Percentiles rank a stretch among this genome's conserved stretches.
These are phyloP conservation scores for Exocentrus adspersus DNA, from an alignment of 2,888 invertebrate genomes.

Conservation along the genomic window DNA sequence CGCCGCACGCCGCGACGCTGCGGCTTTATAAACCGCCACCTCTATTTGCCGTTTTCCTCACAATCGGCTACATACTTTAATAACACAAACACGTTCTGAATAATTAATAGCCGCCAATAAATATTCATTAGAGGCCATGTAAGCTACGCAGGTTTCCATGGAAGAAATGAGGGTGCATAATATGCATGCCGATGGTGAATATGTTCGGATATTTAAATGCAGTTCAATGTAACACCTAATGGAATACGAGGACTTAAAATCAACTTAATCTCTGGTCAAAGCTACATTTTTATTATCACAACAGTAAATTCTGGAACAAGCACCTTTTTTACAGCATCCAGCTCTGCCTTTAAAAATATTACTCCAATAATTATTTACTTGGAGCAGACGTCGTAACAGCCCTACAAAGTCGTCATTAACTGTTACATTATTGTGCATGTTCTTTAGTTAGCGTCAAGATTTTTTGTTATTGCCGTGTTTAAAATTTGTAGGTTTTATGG, in stretches of 20 bases:
- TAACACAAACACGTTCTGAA: conserved; percentile 24
- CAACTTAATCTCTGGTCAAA: too few relatives aligned
- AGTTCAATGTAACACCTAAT: too few relatives aligned
- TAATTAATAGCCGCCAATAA: conserved; percentile 24
- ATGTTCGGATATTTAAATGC: conserved; percentile 5
- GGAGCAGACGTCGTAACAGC: background rate
- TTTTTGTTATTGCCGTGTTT: conserved; percentile 40
- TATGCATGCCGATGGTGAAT: background rate
- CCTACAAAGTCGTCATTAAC: background rate
- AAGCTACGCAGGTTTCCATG: background rate
- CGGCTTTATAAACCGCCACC: conserved; percentile 26
- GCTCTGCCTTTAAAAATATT: too few relatives aligned
- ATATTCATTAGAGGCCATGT: conserved; percentile 9
- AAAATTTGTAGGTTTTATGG: conserved; percentile 53
- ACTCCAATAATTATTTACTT: background rate
- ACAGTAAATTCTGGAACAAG: too few relatives aligned
- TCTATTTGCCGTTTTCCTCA: conserved; percentile 28
- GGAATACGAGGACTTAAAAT: too few relatives aligned
- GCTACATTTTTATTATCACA: too few relatives aligned
- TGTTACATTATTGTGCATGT: background rate
- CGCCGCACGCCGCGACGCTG: conserved; percentile 20
- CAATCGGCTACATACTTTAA: conserved; percentile 28
- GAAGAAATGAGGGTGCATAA: background rate
- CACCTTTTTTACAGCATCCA: too few relatives aligned
- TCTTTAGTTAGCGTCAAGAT: background rate